Percentiles rank a stretch among this genome's conserved stretches.
Conservation (phyloP, 2,888 invertebrate species). For the Chaetogeoica ovagalla region DNA sequence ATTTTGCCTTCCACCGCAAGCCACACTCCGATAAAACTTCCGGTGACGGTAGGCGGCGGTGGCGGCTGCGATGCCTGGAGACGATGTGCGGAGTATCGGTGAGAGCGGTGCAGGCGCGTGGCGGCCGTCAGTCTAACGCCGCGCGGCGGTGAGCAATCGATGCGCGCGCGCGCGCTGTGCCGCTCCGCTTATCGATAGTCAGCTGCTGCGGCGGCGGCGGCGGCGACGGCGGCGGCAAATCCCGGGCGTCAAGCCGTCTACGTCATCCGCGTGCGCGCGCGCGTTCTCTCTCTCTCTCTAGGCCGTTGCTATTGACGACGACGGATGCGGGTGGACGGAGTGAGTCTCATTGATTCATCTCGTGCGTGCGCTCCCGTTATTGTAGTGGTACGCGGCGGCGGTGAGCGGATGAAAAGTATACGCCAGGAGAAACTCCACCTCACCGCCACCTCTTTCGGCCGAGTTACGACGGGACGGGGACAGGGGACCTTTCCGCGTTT, state of each 20-base stretch:
- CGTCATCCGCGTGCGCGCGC: slow-evolving; percentile 35
- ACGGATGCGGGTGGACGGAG: not conserved
- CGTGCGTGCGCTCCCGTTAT: not conserved
- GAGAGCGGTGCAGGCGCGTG: not conserved
- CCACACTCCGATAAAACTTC: slow-evolving; percentile 12
- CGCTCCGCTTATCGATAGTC: slow-evolving; percentile 41
- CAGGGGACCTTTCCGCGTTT: slow-evolving; percentile 37
- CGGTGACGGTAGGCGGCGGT: slow-evolving; percentile 12
- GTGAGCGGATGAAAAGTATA: no score
- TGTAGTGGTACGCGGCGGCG: no score
- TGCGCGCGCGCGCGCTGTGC: slow-evolving; percentile 24
- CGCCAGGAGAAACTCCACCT: no score
- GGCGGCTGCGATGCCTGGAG: slow-evolving; percentile 2
- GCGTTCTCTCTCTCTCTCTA: not conserved
- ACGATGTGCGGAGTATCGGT: no score
- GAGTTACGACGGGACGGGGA: no score
- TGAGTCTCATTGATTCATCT: slow-evolving; percentile 51
- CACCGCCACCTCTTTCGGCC: no score
- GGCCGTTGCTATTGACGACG: slow-evolving; percentile 47
- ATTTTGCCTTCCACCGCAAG: not conserved
- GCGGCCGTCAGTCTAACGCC: not conserved
- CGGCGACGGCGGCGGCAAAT: slow-evolving; percentile 33
- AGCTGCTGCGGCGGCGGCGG: slow-evolving; percentile 36
- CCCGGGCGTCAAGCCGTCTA: slow-evolving; percentile 53
- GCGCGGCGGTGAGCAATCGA: slow-evolving; percentile 21